Base-by-base conservation (phyloP, 2,113 vertebrate genomes). In the Condylura cristata region DNA sequence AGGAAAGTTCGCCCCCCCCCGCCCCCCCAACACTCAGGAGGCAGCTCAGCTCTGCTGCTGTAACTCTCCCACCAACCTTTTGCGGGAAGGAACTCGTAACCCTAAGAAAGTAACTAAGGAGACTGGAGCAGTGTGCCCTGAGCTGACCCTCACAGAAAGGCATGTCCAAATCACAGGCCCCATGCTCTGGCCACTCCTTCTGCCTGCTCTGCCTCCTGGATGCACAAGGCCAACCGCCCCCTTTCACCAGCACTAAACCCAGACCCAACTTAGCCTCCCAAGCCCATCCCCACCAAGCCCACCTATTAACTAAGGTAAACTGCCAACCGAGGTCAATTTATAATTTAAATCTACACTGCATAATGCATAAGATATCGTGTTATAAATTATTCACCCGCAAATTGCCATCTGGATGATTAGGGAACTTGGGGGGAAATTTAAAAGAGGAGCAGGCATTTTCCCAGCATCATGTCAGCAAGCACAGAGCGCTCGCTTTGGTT, bases 371-470 rank as follows among this genome's bases (percentile, higher is more conserved):
- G 84, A 85, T 89, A 66, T 72, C 90, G 58, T 18, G 22, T 91
- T 90, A 96, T 97, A 96, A 97, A 97, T 96, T 96, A 97, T 96
- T 96, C 84, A 96, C 80, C 80, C 6, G 0, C 56, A 84, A 93
- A 96, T 90, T 91, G 93, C 96, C 96, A 95, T 97, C 96, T 96
- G 94, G 96, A 96, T 28, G 32, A 75, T 89, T 10, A 84, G 76
- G 61, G 61, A 89, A 94, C 65, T 96, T 95, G 89, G 83, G 89
- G 60, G 94, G 89, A 94, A 94, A 90, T 95, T 91, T 85, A 65
- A 93, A 93, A 96, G 61, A 58, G 66, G 84, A 91, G 26, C 3
- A 48, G 87, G 76, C 84, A 63, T 39, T 76, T 93, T 89, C 89
- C 89, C 83, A 89, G 72, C 26, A 32, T 68, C 61, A 26, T 0